Percentiles rank a stretch among this genome's conserved stretches.
Evolutionary conservation across 2,888 invertebrate genomes (phyloP).

Genomic region (Sabatieria punctata): DNA sequence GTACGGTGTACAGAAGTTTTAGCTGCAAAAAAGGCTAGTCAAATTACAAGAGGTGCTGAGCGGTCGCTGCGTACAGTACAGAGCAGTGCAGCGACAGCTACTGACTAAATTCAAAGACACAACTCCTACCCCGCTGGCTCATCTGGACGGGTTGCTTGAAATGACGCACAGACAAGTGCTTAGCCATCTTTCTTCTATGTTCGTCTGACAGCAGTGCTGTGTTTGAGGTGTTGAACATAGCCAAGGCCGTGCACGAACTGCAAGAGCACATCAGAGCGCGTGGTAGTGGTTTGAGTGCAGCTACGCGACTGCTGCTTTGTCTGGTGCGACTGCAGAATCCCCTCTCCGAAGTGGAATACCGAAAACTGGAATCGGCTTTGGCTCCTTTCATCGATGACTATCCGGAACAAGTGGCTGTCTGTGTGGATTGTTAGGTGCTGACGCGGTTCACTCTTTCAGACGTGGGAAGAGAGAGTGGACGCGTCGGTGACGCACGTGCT

Average conservation of each 20-base stretch:
- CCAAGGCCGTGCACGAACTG: neutral
- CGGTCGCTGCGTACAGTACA: constrained; percentile 49
- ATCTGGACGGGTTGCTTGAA: constrained; percentile 51
- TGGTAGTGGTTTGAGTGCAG: neutral
- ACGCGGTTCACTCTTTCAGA: constrained; percentile 20
- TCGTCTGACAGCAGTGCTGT: too few relatives aligned
- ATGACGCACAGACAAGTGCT: constrained; percentile 43
- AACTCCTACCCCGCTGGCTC: constrained; percentile 53
- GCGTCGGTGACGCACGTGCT: constrained; percentile 48
- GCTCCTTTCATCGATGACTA: neutral
- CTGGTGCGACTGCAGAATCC: neutral
- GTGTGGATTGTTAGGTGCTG: neutral
- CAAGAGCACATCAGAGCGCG: neutral
- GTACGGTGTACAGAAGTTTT: too few relatives aligned
- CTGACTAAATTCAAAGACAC: constrained; percentile 59
- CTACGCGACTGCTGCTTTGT: neutral
- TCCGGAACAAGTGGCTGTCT: neutral
- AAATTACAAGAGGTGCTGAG: constrained; percentile 33
- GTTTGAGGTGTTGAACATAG: too few relatives aligned
- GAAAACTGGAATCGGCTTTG: neutral
- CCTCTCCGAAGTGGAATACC: neutral
- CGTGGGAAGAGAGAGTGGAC: constrained; percentile 61
- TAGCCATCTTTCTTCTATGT: constrained; percentile 30
- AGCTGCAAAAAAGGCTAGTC: neutral
- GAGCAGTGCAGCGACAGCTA: constrained; percentile 55